Conservation (phyloP, 2,113 vertebrate genomes). For the Parus major region DNA sequence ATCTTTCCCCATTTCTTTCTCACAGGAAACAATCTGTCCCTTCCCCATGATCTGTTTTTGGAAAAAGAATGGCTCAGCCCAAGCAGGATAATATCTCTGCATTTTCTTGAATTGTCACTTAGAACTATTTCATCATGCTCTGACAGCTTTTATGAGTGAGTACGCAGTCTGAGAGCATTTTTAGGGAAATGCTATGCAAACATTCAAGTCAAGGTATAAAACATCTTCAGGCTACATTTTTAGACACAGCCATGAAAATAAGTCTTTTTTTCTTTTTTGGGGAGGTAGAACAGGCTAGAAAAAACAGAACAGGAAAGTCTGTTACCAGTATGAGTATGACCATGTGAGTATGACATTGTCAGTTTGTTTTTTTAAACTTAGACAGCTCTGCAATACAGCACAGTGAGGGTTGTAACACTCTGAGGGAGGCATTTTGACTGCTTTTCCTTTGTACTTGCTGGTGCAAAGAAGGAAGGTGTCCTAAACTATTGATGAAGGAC, state of each 20-base stretch:
- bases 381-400: neutral
- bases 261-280: fast-evolving
- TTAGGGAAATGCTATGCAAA: neutral
- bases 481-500: neutral
- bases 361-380: no score
- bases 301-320: neutral
- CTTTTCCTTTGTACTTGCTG: neutral
- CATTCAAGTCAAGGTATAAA: neutral
- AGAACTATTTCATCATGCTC: neutral
- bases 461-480: neutral
- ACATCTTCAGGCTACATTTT: neutral
- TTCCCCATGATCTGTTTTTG: neutral
- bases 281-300: neutral
- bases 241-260: neutral
- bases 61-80: neutral
- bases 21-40: neutral
- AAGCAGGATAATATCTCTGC: neutral
- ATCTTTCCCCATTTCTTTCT: neutral
- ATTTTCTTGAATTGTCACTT: neutral
- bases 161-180: neutral
- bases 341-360: no score
- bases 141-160: neutral
- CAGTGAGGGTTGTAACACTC: neutral
- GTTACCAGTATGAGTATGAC: neutral
- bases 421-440: neutral